Base-by-base conservation (phyloP, 2,113 vertebrate genomes). In the Nibea coibor region DNA sequence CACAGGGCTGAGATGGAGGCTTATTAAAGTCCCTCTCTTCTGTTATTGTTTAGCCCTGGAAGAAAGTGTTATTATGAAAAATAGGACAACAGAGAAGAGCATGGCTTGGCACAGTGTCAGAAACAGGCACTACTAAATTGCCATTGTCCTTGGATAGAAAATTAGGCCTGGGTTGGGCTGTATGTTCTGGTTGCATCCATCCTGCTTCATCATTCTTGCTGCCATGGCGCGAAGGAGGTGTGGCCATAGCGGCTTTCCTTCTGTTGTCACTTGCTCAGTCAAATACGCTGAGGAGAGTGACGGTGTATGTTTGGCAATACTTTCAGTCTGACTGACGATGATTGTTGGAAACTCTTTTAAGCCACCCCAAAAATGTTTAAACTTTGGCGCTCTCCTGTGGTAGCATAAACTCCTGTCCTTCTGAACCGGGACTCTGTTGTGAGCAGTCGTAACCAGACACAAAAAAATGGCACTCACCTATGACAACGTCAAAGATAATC, bases 21-120 rank as follows among this genome's bases (percentile, higher is more conserved):
- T 94, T 93, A 94, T 93, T 93, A 92, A 92, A 92, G 91, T 78
- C 87, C 81, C 87, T 86, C 85, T 81, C 84, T 78, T 83, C 83
- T 90, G 81, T 92, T 92, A 89, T 93, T 94, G 88, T 93, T 91
- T 88, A 90, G 89, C 85, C 90, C 87, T 70, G 80, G 80, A 92
- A 92, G 88, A 88, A 89, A 88, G 89, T 90, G 69, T 80, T 77
- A 76, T 92, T 91, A 91, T 90, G 88, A 92, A 92, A 92, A 93
- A 93, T 87, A 91, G 82, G 84, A 89, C 81, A 71, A 92, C 73
- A 88, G 78, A 84, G 78, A 81, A 71, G 78, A 82, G 77, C 73
- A 64, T 10, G 63, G 78, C 56, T 83, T 75, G 72, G 81, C 77
- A 57, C 51, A 3, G 79, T 73, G 87, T 87, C 87, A 85, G 87